Base-by-base conservation (phyloP, 1,140 invertebrate species). In the Oppia nitens region DNA sequence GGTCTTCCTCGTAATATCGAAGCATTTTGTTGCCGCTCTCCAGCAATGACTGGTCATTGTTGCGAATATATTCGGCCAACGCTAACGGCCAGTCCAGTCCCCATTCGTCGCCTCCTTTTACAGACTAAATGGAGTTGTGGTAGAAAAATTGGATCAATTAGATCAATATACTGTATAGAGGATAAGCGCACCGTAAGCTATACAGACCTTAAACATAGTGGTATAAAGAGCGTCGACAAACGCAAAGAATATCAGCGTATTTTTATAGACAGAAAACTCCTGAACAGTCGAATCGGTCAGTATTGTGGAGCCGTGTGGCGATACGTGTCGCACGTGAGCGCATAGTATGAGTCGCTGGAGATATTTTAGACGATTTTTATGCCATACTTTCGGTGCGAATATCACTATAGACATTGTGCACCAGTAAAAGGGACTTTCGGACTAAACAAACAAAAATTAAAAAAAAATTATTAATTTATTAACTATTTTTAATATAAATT, bases 61-160 rank as follows among this genome's bases (percentile, higher is more conserved):
- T 83, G 3, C 93, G 80, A 66, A 97, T 89, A 68, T 87, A 94
- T 68, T 93, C 88, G 26, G 91, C 92, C 58, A 97, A 74, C 60
- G 82, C 80, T 3, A 81, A 77, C 3, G 88, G 81, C 92, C 92
- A 97, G 62, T 86, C 82, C 56, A 85, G 47, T 45, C 40, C 55
- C 2, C 45, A 26, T 20, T 64, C 83, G 59, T 84, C 83, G 55
- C 53, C 64, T 3, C 64, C 60, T 20, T 77, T 78, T 47, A 56
- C 45, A 48, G 60, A 60, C 50, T 59, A 47, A 25, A 17, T 48
- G n/a, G n/a, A n/a, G n/a, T n/a, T n/a, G n/a, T n/a, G n/a, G n/a
- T n/a, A n/a, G n/a, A n/a, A n/a, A 20, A 14, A 32, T 32, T 17
- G 12, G 11, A n/a, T 27, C 27, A 23, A 55, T 40, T 24, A 53